Evolutionary conservation across 30 jellyfish, hydroid and myxozoan species (phyloP).

Genomic region (Aurelia sp.): DNA sequence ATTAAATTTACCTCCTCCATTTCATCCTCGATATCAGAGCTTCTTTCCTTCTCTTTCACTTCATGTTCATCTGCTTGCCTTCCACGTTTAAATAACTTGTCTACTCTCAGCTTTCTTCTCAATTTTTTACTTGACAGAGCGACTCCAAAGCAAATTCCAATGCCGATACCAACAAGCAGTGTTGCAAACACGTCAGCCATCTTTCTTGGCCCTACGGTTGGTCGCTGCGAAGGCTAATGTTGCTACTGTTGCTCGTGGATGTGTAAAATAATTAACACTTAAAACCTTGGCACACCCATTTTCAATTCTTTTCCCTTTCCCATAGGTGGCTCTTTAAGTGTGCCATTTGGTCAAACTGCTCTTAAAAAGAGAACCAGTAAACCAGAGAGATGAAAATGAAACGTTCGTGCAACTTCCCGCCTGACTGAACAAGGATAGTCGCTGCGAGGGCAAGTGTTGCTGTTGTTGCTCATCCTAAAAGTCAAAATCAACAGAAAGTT

Average conservation of each 20-base stretch:
- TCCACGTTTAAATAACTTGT: neutral
- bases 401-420: neutral
- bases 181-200: conserved; percentile 67
- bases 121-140: conserved; percentile 9
- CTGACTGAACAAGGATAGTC: neutral
- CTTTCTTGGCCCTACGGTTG: neutral
- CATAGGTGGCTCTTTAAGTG: no score
- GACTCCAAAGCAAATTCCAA: conserved; percentile 49
- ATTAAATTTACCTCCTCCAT: neutral
- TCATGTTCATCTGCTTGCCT: neutral
- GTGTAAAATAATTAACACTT: no score
- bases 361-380: no score
- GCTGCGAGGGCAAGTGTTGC: neutral
- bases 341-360: no score
- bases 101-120: neutral
- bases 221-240: neutral
- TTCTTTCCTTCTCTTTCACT: neutral
- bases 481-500: no score
- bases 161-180: conserved; percentile 28
- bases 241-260: neutral
- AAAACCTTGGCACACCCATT: no score
- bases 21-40: conserved; percentile 24
- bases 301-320: no score
- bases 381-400: no score
- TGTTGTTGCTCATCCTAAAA: neutral